Percentiles rank a stretch among this genome's conserved stretches.
Conservation (phyloP, 2,113 vertebrate species). For the Megaleporinus macrocephalus region DNA sequence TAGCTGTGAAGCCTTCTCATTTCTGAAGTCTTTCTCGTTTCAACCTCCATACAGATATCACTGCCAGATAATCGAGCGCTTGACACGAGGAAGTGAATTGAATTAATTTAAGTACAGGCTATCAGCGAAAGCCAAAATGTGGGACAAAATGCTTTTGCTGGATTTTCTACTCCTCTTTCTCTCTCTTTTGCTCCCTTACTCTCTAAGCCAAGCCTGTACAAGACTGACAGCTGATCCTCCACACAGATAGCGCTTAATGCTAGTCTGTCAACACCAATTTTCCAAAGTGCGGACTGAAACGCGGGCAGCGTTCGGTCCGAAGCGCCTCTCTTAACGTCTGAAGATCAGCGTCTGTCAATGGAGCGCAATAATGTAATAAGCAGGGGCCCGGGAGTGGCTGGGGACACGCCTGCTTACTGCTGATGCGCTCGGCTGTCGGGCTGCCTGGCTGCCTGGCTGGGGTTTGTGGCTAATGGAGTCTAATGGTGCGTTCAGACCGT, state of each 20-base stretch:
- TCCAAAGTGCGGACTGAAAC: conserved; percentile 3
- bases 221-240: conserved; percentile 51
- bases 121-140: conserved; percentile 2
- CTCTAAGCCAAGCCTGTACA: conserved; percentile 23
- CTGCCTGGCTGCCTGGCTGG: conserved; percentile 5
- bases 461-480: conserved; percentile 48
- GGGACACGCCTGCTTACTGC: conserved; percentile 12
- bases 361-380: conserved; percentile 49
- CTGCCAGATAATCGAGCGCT: not conserved
- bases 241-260: conserved; percentile 66
- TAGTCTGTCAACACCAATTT: conserved; percentile 74
- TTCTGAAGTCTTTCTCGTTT: not conserved
- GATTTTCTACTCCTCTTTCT: not conserved
- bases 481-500: not conserved
- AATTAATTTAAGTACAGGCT: conserved; percentile 28
- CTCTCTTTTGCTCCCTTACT: not conserved
- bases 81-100: conserved; percentile 4
- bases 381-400: conserved; percentile 6
- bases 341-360: conserved; percentile 44
- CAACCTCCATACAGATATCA: not conserved
- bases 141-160: not conserved
- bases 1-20: not conserved
- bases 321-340: conserved; percentile 44
- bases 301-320: conserved; percentile 24
- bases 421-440: conserved; percentile 26